phyloP scores from a whole-genome alignment of 2,797 vertebrate genomes.

The Sebastes elongatus region DNA sequence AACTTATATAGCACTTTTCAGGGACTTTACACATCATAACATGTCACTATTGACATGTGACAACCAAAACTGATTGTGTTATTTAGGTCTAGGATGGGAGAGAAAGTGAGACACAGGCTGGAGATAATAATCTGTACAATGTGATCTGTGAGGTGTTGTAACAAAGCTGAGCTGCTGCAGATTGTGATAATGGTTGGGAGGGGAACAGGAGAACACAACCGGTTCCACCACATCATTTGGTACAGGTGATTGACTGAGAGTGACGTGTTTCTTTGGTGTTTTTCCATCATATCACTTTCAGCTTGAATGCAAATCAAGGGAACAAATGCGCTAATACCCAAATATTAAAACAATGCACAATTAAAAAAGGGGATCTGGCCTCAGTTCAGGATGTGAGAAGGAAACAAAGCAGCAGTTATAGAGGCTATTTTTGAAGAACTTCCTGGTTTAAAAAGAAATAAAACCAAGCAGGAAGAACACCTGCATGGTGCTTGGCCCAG shows the following conservation, averaged over 20 bases:
- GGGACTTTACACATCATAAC: not conserved
- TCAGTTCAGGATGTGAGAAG: slow-evolving; percentile 45
- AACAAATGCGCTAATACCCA: not conserved
- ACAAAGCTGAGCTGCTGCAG: slow-evolving; percentile 11
- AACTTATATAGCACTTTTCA: too few relatives aligned
- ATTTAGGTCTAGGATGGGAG: not conserved
- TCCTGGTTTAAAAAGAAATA: slow-evolving; percentile 54
- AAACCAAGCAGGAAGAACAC: slow-evolving; percentile 58
- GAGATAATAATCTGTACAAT: slow-evolving; percentile 25
- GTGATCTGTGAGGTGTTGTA: slow-evolving; percentile 15
- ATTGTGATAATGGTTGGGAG: slow-evolving; percentile 28
- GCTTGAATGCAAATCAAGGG: not conserved
- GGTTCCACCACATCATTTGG: slow-evolving; percentile 55
- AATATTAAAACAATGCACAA: slow-evolving; percentile 4
- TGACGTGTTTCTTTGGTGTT: not conserved
- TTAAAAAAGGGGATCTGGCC: slow-evolving; percentile 18
- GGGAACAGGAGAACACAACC: slow-evolving; percentile 52
- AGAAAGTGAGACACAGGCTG: slow-evolving; percentile 5
- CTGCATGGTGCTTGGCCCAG: slow-evolving; percentile 28
- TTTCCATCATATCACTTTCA: slow-evolving; percentile 10
- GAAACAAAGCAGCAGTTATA: slow-evolving; percentile 48
- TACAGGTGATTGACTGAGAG: slow-evolving; percentile 23
- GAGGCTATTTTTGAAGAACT: slow-evolving; percentile 52
- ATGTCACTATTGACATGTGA: not conserved
- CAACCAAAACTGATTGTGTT: not conserved